phyloP scores from a whole-genome alignment of 1,140 invertebrate genomes.

The Drosophila pruinosa region DNA sequence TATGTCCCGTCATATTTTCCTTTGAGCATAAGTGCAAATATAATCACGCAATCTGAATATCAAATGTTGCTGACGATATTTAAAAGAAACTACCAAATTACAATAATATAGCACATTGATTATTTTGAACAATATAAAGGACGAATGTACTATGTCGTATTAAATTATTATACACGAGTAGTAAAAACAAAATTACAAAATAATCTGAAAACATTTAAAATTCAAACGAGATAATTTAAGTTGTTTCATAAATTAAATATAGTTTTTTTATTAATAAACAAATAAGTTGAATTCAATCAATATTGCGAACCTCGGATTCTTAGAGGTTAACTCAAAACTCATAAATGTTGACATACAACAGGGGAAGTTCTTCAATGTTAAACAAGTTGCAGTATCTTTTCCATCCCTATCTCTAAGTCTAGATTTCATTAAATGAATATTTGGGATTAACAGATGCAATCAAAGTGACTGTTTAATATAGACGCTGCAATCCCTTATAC shows the following conservation, averaged over 20 bases:
- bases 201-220: neutral
- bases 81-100: too few species aligned
- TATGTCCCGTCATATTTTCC: slow-evolving; percentile 1
- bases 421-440: neutral
- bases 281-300: neutral
- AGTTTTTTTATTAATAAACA: too few species aligned
- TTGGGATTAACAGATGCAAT: neutral
- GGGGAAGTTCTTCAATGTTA: neutral
- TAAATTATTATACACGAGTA: too few species aligned
- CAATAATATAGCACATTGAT: too few species aligned
- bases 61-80: too few species aligned
- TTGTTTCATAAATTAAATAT: too few species aligned
- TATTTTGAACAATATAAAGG: too few species aligned
- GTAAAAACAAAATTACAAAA: neutral
- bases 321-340: too few species aligned
- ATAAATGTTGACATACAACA: too few species aligned
- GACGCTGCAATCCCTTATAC: slow-evolving; percentile 19
- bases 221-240: neutral
- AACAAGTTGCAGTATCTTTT: neutral
- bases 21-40: slow-evolving; percentile 24
- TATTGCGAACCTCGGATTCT: too few species aligned
- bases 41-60: slow-evolving; percentile 12
- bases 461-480: neutral
- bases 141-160: too few species aligned
- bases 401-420: neutral